These are phyloP conservation scores for Watsonalla cultraria DNA, from an alignment of 2,888 invertebrate species.

Conservation along the genomic window DNA sequence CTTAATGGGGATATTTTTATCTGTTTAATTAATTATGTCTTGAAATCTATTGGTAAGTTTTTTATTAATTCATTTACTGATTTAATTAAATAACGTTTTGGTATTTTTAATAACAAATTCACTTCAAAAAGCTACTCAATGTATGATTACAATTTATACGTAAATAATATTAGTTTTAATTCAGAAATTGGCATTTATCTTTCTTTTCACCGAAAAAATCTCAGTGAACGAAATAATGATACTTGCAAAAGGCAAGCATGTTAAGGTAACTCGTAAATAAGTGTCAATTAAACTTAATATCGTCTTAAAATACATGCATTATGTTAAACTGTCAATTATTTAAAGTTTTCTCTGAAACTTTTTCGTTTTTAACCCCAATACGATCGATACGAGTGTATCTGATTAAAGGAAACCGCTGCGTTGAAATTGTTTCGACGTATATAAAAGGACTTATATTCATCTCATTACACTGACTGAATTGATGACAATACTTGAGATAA, in stretches of 20 bases:
- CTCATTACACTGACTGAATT: background rate
- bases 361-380: background rate
- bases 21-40: no score
- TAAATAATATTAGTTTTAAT: no score
- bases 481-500: background rate
- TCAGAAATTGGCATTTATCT: no score
- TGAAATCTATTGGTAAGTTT: no score
- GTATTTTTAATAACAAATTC: no score
- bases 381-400: background rate
- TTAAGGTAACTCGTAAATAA: background rate
- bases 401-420: conserved; percentile 1
- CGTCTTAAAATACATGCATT: background rate
- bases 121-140: no score
- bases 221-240: background rate
- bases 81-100: no score
- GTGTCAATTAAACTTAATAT: background rate
- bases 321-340: background rate
- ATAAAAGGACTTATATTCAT: background rate
- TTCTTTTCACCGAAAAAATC: no score
- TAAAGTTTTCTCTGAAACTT: background rate
- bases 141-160: no score
- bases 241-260: background rate
- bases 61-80: no score
- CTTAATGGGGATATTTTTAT: no score
- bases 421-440: background rate